These are phyloP conservation scores for Drosophila burlai DNA, from an alignment of 1,140 invertebrate species.

Conservation along the genomic window DNA sequence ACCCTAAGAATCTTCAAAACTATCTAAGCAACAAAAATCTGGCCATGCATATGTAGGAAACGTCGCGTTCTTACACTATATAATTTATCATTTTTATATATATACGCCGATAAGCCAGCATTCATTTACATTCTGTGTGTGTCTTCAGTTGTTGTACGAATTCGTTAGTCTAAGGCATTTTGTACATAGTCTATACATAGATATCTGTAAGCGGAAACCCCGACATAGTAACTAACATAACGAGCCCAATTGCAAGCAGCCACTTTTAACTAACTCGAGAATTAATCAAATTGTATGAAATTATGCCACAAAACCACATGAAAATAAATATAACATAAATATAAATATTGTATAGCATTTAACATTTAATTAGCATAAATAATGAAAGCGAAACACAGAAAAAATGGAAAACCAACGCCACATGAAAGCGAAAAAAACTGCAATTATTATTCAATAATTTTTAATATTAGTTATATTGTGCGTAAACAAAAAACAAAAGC, in stretches of 20 bases:
- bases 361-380: slow-evolving; percentile 82
- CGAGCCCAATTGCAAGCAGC: slow-evolving; percentile 33
- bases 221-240: slow-evolving; percentile 24
- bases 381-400: slow-evolving; percentile 45
- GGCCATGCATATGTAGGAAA: slow-evolving; percentile 58
- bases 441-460: slow-evolving; percentile 84
- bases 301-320: slow-evolving; percentile 69
- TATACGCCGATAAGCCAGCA: slow-evolving; percentile 33
- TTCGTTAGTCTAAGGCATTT: slow-evolving; percentile 74
- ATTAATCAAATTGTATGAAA: slow-evolving; percentile 82
- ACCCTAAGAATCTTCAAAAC: slow-evolving; percentile 78
- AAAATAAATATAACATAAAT: slow-evolving; percentile 54
- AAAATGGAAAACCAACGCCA: slow-evolving; percentile 49
- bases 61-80: slow-evolving; percentile 10
- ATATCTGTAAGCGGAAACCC: slow-evolving; percentile 56
- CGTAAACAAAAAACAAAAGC: slow-evolving; percentile 50
- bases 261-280: slow-evolving; percentile 78
- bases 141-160: slow-evolving; percentile 79
- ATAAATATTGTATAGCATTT: slow-evolving; percentile 79
- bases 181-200: slow-evolving; percentile 76
- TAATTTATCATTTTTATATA: slow-evolving; percentile 56
- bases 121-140: slow-evolving; percentile 63
- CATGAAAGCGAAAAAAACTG: slow-evolving; percentile 62
- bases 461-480: slow-evolving; percentile 82
- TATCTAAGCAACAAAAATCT: slow-evolving; percentile 73